Evolutionary conservation across 2,113 vertebrate genomes (phyloP).

Genomic region (Calyptomena viridis): DNA sequence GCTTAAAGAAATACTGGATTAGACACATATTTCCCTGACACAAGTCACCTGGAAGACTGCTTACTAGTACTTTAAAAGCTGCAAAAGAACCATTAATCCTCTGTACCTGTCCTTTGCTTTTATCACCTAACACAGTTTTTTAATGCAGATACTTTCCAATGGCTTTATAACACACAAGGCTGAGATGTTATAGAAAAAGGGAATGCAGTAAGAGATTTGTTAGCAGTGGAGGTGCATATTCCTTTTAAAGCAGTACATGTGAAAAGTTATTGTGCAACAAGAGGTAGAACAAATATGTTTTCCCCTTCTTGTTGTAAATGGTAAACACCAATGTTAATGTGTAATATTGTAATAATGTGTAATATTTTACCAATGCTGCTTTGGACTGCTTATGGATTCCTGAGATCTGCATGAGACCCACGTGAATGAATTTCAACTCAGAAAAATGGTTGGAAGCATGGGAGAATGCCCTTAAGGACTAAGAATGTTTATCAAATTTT

Average conservation of each 20-base stretch:
- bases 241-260: not conserved
- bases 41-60: not conserved
- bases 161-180: not conserved
- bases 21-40: not conserved
- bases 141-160: not conserved
- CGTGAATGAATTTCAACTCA: not conserved
- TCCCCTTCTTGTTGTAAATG: not conserved
- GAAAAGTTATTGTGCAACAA: not conserved
- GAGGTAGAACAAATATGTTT: not conserved
- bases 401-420: not conserved
- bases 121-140: not conserved
- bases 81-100: not conserved
- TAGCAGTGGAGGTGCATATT: not conserved
- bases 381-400: not conserved
- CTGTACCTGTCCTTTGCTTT: not conserved
- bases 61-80: not conserved
- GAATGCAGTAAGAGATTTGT: not conserved
- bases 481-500: not conserved
- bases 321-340: no score
- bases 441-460: not conserved
- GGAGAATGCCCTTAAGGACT: not conserved
- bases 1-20: not conserved
- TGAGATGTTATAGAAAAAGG: not conserved
- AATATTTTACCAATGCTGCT: not conserved
- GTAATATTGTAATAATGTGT: no score